These are phyloP conservation scores for Tylochromis polylepis DNA, from an alignment of 2,113 vertebrate genomes.

Conservation along the genomic window DNA sequence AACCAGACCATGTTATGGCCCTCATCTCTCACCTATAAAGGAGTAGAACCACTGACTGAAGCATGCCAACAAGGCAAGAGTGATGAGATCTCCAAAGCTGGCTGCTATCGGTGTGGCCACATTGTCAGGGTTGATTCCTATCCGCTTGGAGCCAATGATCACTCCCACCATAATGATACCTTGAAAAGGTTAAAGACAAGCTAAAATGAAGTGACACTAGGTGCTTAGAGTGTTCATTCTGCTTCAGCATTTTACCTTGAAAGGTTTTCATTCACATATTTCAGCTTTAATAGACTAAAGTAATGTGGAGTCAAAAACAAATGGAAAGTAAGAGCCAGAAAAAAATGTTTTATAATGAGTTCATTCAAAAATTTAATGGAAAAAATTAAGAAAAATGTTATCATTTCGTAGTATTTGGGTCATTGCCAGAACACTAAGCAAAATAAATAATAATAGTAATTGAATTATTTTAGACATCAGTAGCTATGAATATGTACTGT, in stretches of 20 bases:
- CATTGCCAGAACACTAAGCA: neutral
- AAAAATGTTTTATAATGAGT: neutral
- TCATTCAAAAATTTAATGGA: neutral
- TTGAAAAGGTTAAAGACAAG: constrained; percentile 36
- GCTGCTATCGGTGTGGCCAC: constrained; percentile 92
- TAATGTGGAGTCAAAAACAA: neutral
- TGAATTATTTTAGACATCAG: neutral
- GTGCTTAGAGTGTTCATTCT: neutral
- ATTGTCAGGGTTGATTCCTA: constrained; percentile 94
- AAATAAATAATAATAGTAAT: neutral
- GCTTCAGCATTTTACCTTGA: neutral
- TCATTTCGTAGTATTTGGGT: neutral
- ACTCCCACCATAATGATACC: constrained; percentile 88
- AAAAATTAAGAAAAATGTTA: neutral
- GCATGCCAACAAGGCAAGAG: constrained; percentile 82
- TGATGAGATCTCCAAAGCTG: constrained; percentile 92
- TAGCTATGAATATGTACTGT: neutral
- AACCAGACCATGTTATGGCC: neutral
- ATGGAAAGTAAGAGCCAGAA: neutral
- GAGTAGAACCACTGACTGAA: constrained; percentile 83
- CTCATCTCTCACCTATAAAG: constrained; percentile 74
- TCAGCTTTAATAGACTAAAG: neutral
- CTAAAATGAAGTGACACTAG: neutral
- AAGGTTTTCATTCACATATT: fast-evolving
- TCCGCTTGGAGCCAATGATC: constrained; percentile 81